A percentile compares a stretch with the other conserved stretches of the same genome.
Evolutionary conservation across 2,888 invertebrate genomes (phyloP).

Genomic region (Taenaris catops): DNA sequence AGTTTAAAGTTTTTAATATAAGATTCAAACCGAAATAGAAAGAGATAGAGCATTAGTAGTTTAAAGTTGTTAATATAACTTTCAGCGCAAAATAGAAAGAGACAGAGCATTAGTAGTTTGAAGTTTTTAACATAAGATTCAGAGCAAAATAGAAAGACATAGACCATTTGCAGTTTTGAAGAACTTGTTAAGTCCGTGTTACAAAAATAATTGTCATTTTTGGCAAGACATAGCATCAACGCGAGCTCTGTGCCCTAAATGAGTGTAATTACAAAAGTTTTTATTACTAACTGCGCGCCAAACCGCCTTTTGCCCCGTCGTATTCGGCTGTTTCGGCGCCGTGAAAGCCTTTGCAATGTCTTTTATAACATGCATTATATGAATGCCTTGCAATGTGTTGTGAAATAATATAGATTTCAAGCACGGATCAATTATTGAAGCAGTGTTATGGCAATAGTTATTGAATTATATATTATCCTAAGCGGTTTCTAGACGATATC

Average conservation of each 20-base stretch:
- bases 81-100: too few species aligned
- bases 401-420: constrained; percentile 30
- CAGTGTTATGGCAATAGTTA: too few species aligned
- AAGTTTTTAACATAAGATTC: too few species aligned
- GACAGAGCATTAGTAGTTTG: too few species aligned
- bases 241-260: constrained; percentile 66
- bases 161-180: constrained; percentile 4
- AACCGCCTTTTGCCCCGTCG: constrained; percentile 53
- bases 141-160: background rate
- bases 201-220: constrained; percentile 70
- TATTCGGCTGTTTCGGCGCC: constrained; percentile 29
- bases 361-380: constrained; percentile 36
- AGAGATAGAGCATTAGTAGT: too few species aligned
- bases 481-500: too few species aligned
- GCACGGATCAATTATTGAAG: too few species aligned
- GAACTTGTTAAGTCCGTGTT: constrained; percentile 39
- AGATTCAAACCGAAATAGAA: too few species aligned
- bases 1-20: too few species aligned
- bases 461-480: too few species aligned
- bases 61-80: too few species aligned
- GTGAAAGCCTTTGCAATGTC: constrained; percentile 31
- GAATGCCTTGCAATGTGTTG: constrained; percentile 16
- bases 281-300: constrained; percentile 71
- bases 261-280: constrained; percentile 77
- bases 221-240: constrained; percentile 74